Conservation (phyloP, 2,113 vertebrate genomes). For the Monopterus albus region DNA sequence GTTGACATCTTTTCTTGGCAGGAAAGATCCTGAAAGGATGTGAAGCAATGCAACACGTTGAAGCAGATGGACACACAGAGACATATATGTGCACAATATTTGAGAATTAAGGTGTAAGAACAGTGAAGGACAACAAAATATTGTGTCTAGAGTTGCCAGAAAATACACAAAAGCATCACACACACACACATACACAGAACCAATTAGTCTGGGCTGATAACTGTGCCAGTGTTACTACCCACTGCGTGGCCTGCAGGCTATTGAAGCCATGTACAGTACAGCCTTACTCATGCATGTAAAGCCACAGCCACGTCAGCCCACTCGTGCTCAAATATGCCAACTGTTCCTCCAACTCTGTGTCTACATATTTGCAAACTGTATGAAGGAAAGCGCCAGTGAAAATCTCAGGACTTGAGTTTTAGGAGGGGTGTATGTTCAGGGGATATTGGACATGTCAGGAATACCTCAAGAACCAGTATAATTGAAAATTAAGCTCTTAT, state of each 20-base stretch:
- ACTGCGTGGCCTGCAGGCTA: conserved; percentile 61
- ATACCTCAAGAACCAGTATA: neutral
- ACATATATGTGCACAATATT: neutral
- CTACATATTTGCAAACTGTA: conserved; percentile 8
- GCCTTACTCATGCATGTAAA: conserved; percentile 77
- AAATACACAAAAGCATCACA: too few relatives aligned
- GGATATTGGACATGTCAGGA: neutral
- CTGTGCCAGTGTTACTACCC: conserved; percentile 76
- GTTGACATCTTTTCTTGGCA: conserved; percentile 39
- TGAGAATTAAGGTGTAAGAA: too few relatives aligned
- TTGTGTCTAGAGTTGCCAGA: neutral
- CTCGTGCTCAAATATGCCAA: conserved; percentile 49
- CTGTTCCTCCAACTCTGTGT: neutral
- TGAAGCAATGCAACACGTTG: too few relatives aligned
- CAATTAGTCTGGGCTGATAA: conserved; percentile 74
- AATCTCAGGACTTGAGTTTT: neutral
- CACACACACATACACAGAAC: conserved; percentile 42
- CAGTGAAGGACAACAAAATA: neutral
- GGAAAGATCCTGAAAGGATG: too few relatives aligned
- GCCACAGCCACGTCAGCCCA: conserved; percentile 64
- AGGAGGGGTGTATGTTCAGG: neutral
- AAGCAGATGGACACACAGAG: too few relatives aligned
- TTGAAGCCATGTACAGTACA: conserved; percentile 57
- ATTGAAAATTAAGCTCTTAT: conserved; percentile 23
- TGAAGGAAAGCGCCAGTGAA: neutral